A percentile compares a stretch with the other conserved stretches of the same genome.
phyloP scores from a whole-genome alignment of 2,797 vertebrate species.

The Enoplosus armatus region DNA sequence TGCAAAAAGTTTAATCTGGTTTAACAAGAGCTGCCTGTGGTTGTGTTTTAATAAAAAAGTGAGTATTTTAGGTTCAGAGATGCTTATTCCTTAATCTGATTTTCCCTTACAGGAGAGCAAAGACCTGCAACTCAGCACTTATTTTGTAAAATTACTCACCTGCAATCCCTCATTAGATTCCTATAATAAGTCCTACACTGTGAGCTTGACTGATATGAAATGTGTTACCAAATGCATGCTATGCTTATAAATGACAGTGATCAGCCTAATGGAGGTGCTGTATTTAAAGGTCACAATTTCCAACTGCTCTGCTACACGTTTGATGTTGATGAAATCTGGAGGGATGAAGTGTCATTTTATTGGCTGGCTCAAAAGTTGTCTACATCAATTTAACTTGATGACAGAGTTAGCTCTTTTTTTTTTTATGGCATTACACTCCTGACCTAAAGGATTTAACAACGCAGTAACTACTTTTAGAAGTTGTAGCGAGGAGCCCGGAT shows the following conservation, averaged over 20 bases:
- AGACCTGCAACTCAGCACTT: neutral
- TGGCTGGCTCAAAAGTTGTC: conserved; percentile 36
- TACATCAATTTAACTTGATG: conserved; percentile 44
- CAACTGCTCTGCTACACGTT: conserved; percentile 28
- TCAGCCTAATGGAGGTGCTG: conserved; percentile 18
- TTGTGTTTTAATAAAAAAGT: neutral
- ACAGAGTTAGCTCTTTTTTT: conserved; percentile 13
- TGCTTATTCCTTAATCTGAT: neutral
- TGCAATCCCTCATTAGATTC: neutral
- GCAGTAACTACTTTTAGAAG: conserved; percentile 49
- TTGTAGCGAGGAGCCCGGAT: conserved; percentile 24
- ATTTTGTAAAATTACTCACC: neutral
- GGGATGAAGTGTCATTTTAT: conserved; percentile 53
- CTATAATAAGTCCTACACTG: neutral
- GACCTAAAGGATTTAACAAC: conserved; percentile 46
- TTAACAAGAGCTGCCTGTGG: neutral
- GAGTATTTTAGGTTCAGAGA: neutral
- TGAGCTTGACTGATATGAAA: neutral
- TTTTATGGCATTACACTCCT: conserved; percentile 8
- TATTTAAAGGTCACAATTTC: conserved; percentile 42
- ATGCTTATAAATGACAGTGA: neutral
- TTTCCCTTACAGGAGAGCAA: neutral
- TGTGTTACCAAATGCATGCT: neutral
- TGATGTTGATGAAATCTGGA: conserved; percentile 50
- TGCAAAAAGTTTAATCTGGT: neutral